These are phyloP conservation scores for Pantherophis guttatus DNA, from an alignment of 2,113 vertebrate species.

Conservation along the genomic window DNA sequence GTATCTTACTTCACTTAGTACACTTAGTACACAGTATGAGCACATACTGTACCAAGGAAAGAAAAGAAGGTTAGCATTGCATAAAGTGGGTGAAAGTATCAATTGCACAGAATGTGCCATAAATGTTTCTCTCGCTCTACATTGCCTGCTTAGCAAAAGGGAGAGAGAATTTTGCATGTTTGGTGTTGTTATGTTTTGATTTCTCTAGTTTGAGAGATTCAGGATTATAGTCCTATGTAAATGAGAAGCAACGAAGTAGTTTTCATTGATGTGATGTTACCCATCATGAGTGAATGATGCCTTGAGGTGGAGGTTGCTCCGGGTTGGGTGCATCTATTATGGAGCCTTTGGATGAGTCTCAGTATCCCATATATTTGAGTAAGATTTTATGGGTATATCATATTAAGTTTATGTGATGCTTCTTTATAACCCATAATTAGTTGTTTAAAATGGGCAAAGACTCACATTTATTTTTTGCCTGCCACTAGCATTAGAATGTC, in stretches of 20 bases:
- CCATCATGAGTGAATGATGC: background rate
- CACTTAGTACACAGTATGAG: background rate
- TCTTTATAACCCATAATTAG: background rate
- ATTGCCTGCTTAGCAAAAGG: background rate
- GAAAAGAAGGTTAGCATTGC: background rate
- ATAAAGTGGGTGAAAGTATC: background rate
- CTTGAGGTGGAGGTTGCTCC: background rate
- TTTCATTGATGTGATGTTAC: background rate
- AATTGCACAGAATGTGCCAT: background rate
- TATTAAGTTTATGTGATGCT: background rate
- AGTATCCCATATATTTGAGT: background rate
- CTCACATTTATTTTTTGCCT: background rate
- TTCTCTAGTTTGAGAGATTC: background rate
- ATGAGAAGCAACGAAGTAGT: background rate
- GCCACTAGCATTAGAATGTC: background rate
- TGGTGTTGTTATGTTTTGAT: background rate
- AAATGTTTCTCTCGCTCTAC: background rate
- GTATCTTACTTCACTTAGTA: background rate
- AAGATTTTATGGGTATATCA: background rate
- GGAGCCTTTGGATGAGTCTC: background rate
- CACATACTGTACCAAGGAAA: background rate
- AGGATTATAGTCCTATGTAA: background rate
- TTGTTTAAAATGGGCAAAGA: background rate
- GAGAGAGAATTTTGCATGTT: background rate
- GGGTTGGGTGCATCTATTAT: background rate